Evolutionary conservation across 2,888 invertebrate species (phyloP), one percentile per base, ranked within the genome.

Genomic region (Apoderus coryli): DNA sequence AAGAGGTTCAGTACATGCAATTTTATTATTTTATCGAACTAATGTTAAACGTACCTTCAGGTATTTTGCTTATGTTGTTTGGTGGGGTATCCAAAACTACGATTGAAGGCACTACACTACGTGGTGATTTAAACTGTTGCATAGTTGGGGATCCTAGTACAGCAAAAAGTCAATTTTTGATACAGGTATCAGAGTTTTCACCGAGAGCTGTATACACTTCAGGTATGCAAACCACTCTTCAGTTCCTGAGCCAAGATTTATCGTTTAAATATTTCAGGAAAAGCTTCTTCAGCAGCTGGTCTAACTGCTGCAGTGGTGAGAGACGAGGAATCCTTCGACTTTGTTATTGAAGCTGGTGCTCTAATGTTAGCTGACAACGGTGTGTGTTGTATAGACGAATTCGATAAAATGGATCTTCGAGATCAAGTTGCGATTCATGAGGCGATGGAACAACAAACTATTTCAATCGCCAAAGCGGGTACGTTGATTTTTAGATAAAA

Each of bases 401-500:
- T 99, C 59, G 98, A 99, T 59, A 98, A 99, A 63, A 99, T 99
- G 98, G 96, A 98, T 56, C 71, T 72, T 0, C 71, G 76, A 27
- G 98, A 98, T 67, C 96, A 98, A 59, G 50, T 98, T 4, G 96
- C 98, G 25, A 99, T 98, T 44, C 98, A 99, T 64, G 98, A 98
- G 63, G 98, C 98, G 3, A 98, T 98, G 98, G 98, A 98, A 65
- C 98, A 99, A 52, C 98, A 98, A 61, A 99, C 98, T 0, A 99
- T 98, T 44, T 93, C 95, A 0, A 71, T 98, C 34, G 95, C 98
- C 0, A 98, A 98, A 68, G 88, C 98, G 0, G 96, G 39, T 39
- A 34, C 4, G 28, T n/a, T 4, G 4, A 14, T 25, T 5, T 24
- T 5, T 9, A 9, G 95, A 2, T 24, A n/a, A n/a, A n/a, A n/a